A percentile compares a stretch with the other conserved stretches of the same genome.
Evolutionary conservation across 2,888 invertebrate genomes (phyloP).

Genomic region (Lycophotia porphyrea): DNA sequence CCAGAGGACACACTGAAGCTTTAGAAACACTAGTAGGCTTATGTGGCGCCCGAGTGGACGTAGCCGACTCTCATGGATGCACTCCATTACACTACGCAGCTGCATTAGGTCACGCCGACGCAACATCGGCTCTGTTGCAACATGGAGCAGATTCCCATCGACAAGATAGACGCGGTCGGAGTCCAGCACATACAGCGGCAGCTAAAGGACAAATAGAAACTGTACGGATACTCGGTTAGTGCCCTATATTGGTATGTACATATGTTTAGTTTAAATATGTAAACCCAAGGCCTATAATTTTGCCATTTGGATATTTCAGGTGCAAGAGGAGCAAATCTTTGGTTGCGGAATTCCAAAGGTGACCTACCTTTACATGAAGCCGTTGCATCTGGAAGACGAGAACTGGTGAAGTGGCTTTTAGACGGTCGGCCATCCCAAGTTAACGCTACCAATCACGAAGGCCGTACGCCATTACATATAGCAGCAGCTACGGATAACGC

Average conservation of each 20-base stretch:
- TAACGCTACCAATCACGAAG: conserved; percentile 97
- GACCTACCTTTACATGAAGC: conserved; percentile 99
- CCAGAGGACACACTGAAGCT: conserved; percentile 98
- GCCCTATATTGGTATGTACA: background rate
- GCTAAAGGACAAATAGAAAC: conserved; percentile 98
- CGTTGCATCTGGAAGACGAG: conserved; percentile 96
- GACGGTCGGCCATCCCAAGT: conserved; percentile 95
- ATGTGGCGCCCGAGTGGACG: conserved; percentile 97
- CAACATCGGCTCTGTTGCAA: conserved; percentile 96
- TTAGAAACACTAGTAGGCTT: conserved; percentile 96
- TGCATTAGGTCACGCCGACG: conserved; percentile 98
- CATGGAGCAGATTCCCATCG: conserved; percentile 97
- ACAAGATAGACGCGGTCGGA: conserved; percentile 97
- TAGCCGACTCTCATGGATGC: conserved; percentile 98
- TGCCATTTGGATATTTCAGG: conserved; percentile 71
- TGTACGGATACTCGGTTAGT: conserved; percentile 92
- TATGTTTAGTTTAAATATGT: background rate
- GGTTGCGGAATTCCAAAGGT: conserved; percentile 97
- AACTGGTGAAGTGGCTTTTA: conserved; percentile 96
- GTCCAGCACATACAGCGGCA: conserved; percentile 98
- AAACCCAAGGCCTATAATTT: background rate
- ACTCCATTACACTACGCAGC: conserved; percentile 99
- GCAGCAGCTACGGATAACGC: conserved; percentile 98
- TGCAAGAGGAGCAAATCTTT: conserved; percentile 95
- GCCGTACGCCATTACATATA: conserved; percentile 97